Conservation (phyloP, 2,888 invertebrate genomes). For the Macaria notata region DNA sequence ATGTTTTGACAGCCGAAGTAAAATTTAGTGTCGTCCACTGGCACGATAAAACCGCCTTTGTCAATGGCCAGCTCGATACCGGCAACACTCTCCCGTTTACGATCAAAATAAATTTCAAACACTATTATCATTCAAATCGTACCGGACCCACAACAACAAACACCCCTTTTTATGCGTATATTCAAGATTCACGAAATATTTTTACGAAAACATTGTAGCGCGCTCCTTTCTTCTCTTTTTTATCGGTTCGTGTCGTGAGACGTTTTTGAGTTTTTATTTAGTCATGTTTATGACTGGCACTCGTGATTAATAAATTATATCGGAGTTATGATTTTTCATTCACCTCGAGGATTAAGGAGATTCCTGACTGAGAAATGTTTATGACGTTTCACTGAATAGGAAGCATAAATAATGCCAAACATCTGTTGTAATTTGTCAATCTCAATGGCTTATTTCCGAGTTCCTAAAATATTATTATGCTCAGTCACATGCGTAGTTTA, state of each 20-base stretch:
- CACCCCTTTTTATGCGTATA: slow-evolving; percentile 66
- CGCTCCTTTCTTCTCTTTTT: slow-evolving; percentile 32
- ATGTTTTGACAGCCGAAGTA: slow-evolving; percentile 75
- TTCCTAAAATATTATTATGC: slow-evolving; percentile 30
- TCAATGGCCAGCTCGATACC: slow-evolving; percentile 64
- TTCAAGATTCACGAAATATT: slow-evolving; percentile 70
- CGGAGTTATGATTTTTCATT: slow-evolving; percentile 59
- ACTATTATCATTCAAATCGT: slow-evolving; percentile 81
- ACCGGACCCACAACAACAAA: slow-evolving; percentile 70
- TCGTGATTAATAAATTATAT: slow-evolving; percentile 65
- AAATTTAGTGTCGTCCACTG: slow-evolving; percentile 75
- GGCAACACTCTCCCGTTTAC: slow-evolving; percentile 70
- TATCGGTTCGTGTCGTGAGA: slow-evolving; percentile 37
- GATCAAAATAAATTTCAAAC: slow-evolving; percentile 80
- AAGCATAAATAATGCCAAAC: slow-evolving; percentile 50
- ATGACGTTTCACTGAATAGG: slow-evolving; percentile 47
- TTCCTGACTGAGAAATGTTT: slow-evolving; percentile 55
- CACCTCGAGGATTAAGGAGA: slow-evolving; percentile 58
- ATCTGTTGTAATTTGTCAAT: slow-evolving; percentile 60
- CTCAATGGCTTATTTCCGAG: slow-evolving; percentile 46
- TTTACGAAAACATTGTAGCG: slow-evolving; percentile 56
- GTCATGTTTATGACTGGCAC: slow-evolving; percentile 59
- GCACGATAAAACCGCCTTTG: slow-evolving; percentile 75
- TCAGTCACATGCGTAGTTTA: background rate
- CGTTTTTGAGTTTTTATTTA: slow-evolving; percentile 52